Evolutionary conservation across 1,140 invertebrate genomes (phyloP), one percentile per base, ranked within the genome.

Genomic region (Diabrotica virgifera): DNA sequence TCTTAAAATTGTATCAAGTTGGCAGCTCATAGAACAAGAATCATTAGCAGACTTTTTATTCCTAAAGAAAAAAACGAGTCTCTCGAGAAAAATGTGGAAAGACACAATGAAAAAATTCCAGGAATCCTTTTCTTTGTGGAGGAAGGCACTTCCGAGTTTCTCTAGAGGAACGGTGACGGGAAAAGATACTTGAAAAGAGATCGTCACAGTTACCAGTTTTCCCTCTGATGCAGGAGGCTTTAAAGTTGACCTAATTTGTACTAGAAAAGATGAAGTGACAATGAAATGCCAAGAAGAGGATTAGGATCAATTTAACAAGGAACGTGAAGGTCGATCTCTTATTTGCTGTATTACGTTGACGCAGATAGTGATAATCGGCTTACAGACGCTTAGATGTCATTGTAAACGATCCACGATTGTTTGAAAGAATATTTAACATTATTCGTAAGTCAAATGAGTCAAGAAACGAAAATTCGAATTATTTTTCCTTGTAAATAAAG

Each of bases 21-120:
- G 40, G 40, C 40, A 46, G 40, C n/a, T 46, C 40, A 46, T 46
- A 46, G 40, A 46, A 46, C 40, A 46, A 46, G 40, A 46, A 46
- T 46, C 40, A 46, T 46, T 46, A 46, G 40, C 8, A 46, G 40
- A 46, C 40, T 46, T 46, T 46, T 46, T 46, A 46, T n/a, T 46
- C n/a, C 4, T 24, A 24, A 24, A 24, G n/a, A 46, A 46, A 46
- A 46, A 46, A 46, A 46, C 40, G 40, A 46, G n/a, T 46, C 40
- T 46, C 40, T 46, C 40, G 40, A 46, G 40, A 46, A 46, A 46
- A n/a, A 10, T 46, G 8, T 46, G 40, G 40, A 46, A 46, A 10
- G 40, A 46, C 8, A 46, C 40, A 46, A 46, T 46, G 40, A 46
- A 46, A 46, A 46, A 46, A 46, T 46, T 46, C 40, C 40, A 46